phyloP scores from a whole-genome alignment of 2,888 invertebrate genomes.

The Eilema griseolum region DNA sequence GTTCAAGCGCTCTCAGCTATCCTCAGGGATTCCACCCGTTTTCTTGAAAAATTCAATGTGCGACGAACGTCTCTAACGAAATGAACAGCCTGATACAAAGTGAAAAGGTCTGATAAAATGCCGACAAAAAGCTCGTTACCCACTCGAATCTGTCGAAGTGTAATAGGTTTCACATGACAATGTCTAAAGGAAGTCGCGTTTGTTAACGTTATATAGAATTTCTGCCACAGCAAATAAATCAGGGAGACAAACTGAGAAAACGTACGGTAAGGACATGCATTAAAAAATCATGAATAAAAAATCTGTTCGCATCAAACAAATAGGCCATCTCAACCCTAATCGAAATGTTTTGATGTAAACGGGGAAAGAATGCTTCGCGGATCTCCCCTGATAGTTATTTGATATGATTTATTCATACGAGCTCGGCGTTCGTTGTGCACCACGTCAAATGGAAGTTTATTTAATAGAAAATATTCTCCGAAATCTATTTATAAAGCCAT shows the following conservation, averaged over 20 bases:
- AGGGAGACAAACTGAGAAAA: constrained; percentile 35
- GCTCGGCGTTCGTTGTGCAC: constrained; percentile 63
- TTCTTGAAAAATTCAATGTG: constrained; percentile 79
- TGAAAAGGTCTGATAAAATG: constrained; percentile 49
- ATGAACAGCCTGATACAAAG: constrained; percentile 51
- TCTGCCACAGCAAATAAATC: constrained; percentile 38
- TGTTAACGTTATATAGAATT: constrained; percentile 25
- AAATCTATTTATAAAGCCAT: constrained; percentile 86
- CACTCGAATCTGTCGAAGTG: constrained; percentile 36
- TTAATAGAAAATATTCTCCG: constrained; percentile 84
- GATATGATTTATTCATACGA: constrained; percentile 91
- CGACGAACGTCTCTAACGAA: constrained; percentile 51
- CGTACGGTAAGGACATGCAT: constrained; percentile 55
- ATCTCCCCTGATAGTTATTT: constrained; percentile 90
- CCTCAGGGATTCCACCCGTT: constrained; percentile 72
- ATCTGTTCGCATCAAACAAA: constrained; percentile 64
- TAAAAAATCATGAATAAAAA: constrained; percentile 72
- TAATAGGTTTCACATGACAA: constrained; percentile 44
- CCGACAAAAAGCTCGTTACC: constrained; percentile 49
- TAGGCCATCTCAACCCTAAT: constrained; percentile 69
- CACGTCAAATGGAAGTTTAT: constrained; percentile 84
- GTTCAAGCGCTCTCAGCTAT: constrained; percentile 68
- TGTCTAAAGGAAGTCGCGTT: constrained; percentile 38
- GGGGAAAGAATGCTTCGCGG: constrained; percentile 70
- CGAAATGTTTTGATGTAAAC: constrained; percentile 75